A percentile compares a stretch with the other conserved stretches of the same genome.
Evolutionary conservation across 2,113 vertebrate species (phyloP).

Genomic region (Zapus hudsonius): DNA sequence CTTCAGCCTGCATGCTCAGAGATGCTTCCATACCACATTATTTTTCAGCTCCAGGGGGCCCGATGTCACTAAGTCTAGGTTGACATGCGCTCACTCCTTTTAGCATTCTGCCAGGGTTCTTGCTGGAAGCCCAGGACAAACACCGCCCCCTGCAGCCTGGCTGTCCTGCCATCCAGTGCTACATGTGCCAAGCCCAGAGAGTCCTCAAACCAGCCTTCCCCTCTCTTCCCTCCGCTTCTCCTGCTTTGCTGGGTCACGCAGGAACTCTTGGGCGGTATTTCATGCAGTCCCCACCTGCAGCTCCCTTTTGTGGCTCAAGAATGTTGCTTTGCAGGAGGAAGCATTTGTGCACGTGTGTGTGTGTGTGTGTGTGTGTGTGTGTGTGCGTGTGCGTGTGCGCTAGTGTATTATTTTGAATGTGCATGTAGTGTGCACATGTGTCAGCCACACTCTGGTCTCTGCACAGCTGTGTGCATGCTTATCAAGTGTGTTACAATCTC

Average conservation of each 20-base stretch:
- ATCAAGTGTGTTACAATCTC: not conserved
- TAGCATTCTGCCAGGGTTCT: conserved; percentile 34
- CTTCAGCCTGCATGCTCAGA: conserved; percentile 28
- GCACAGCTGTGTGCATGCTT: not conserved
- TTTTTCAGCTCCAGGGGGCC: conserved; percentile 56
- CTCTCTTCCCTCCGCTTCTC: not conserved
- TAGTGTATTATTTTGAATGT: not conserved
- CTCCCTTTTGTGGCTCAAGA: not conserved
- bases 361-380: accelerated
- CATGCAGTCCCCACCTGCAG: not conserved
- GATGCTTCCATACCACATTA: conserved; percentile 53
- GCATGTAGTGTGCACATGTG: accelerated
- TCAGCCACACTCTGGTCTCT: not conserved
- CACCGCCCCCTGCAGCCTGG: conserved; percentile 27
- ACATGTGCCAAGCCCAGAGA: not conserved
- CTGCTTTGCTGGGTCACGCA: no score
- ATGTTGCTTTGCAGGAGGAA: not conserved
- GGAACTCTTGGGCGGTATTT: not conserved
- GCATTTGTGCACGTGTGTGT: not conserved
- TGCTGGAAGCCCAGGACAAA: conserved; percentile 44
- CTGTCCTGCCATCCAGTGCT: conserved; percentile 7
- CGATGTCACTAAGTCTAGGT: conserved; percentile 49
- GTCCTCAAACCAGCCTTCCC: conserved; percentile 65
- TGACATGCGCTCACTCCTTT: conserved; percentile 17
- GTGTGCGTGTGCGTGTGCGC: not conserved